Percentiles rank a stretch among this genome's conserved stretches.
These are phyloP conservation scores for Scortum barcoo DNA, from an alignment of 2,113 vertebrate genomes.

Conservation along the genomic window DNA sequence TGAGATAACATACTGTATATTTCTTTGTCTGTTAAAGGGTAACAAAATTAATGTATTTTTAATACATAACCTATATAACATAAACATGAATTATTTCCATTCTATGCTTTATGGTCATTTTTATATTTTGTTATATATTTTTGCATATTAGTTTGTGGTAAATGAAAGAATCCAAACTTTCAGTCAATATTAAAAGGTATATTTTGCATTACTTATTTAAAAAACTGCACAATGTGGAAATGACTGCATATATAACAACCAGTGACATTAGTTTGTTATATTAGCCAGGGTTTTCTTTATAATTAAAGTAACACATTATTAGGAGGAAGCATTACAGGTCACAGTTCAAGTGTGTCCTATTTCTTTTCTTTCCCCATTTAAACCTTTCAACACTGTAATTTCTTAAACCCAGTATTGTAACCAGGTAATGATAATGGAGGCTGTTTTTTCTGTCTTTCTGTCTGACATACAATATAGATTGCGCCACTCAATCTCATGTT, in stretches of 20 bases:
- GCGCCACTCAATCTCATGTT: constrained; percentile 47
- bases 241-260: neutral
- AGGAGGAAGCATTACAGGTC: neutral
- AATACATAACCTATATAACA: neutral
- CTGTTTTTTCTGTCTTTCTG: constrained; percentile 53
- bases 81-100: neutral
- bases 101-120: neutral
- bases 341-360: neutral
- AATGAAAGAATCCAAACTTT: neutral
- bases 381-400: constrained; percentile 27
- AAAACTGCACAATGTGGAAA: neutral
- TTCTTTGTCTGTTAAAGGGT: neutral
- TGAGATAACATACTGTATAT: neutral
- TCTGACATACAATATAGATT: constrained; percentile 64
- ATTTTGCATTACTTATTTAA: constrained; percentile 1
- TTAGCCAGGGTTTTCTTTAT: neutral
- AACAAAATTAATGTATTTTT: neutral
- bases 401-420: constrained; percentile 27
- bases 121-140: neutral
- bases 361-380: neutral
- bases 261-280: neutral
- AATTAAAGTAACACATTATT: neutral
- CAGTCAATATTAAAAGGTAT: no score
- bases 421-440: constrained; percentile 34
- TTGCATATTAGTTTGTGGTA: neutral